A percentile compares a stretch with the other conserved stretches of the same genome.
Conservation (phyloP, 2,113 vertebrate species). For the Phainopepla nitens region DNA sequence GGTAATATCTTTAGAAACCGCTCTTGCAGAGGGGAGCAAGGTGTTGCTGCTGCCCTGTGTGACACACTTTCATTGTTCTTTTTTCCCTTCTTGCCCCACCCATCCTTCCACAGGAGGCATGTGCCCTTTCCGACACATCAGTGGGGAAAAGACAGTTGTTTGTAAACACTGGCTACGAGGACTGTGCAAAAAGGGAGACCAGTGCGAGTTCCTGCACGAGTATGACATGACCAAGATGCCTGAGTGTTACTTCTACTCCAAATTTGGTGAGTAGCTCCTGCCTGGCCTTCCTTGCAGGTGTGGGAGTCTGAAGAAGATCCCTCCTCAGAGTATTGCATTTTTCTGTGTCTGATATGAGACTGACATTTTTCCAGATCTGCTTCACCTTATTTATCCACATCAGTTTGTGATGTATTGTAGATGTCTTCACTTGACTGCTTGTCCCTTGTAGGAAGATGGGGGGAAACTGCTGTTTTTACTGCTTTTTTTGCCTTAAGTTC, state of each 20-base stretch:
- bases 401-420: neutral
- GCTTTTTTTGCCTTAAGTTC: neutral
- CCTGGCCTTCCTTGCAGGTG: neutral
- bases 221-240: slow-evolving; percentile 99
- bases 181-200: slow-evolving; percentile 98
- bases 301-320: neutral
- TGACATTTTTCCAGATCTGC: neutral
- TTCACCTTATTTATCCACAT: neutral
- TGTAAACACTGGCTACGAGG: slow-evolving; percentile 98
- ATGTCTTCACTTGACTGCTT: neutral
- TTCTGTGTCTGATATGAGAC: neutral
- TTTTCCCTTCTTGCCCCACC: neutral
- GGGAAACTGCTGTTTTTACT: neutral
- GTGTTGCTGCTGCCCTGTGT: neutral
- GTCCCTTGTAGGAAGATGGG: neutral
- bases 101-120: slow-evolving; percentile 81
- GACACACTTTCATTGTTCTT: neutral
- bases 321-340: neutral
- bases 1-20: neutral
- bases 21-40: neutral
- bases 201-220: slow-evolving; percentile 97
- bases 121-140: slow-evolving; percentile 97
- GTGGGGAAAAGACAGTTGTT: slow-evolving; percentile 97
- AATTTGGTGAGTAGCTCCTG: slow-evolving; percentile 83
- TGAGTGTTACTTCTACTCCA: slow-evolving; percentile 99